Conservation (phyloP, 2,888 invertebrate species). For the Rhingia campestris region DNA sequence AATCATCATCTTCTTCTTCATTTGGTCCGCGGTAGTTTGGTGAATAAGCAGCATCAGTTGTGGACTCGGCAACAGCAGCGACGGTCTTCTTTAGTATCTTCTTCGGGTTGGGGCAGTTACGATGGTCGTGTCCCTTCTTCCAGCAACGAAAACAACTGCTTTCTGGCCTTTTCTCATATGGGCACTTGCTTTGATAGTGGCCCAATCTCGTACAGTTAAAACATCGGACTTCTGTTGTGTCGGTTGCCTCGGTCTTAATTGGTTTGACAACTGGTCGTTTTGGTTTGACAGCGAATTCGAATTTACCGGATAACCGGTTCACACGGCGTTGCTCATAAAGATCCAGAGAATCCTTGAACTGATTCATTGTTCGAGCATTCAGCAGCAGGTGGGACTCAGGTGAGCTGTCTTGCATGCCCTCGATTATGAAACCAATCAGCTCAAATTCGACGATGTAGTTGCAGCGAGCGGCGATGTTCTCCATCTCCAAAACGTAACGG, state of each 20-base stretch:
- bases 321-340: too few species aligned
- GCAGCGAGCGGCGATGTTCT: slow-evolving; percentile 4
- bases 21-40: too few species aligned
- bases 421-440: slow-evolving; percentile 28
- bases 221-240: slow-evolving; percentile 21
- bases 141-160: neutral
- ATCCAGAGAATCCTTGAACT: too few species aligned
- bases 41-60: neutral
- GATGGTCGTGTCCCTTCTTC: too few species aligned
- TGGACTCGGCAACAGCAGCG: slow-evolving; percentile 3
- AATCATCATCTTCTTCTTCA: too few species aligned
- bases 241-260: slow-evolving; percentile 9
- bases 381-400: slow-evolving; percentile 48
- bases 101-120: too few species aligned
- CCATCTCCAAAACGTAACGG: too few species aligned
- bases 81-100: neutral
- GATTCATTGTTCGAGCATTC: slow-evolving; percentile 54
- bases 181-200: slow-evolving; percentile 33
- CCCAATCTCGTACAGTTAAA: slow-evolving; percentile 26
- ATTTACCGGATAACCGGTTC: too few species aligned
- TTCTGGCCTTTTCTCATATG: slow-evolving; percentile 8
- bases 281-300: too few species aligned
- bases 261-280: too few species aligned
- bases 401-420: slow-evolving; percentile 29
- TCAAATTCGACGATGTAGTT: slow-evolving; percentile 42